Evolutionary conservation across 2,888 invertebrate genomes (phyloP).

Genomic region (Megamerina dolium): DNA sequence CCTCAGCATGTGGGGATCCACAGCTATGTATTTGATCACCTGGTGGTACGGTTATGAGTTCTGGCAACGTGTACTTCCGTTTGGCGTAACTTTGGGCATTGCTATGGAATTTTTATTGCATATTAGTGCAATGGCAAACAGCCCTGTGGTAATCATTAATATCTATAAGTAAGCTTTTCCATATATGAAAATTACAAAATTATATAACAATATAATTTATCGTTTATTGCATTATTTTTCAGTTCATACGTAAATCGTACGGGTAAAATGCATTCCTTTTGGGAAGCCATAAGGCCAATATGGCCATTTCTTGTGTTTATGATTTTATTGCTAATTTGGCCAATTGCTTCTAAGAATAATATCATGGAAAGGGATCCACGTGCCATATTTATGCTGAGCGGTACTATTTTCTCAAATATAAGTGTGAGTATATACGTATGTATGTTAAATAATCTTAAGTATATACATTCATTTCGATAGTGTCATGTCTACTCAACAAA

Average conservation of each 20-base stretch:
- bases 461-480: too few species aligned
- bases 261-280: conserved; percentile 73
- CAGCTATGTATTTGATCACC: conserved; percentile 54
- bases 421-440: conserved; percentile 86
- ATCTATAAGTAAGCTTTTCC: conserved; percentile 68
- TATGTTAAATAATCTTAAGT: too few species aligned
- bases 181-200: background rate
- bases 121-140: conserved; percentile 76
- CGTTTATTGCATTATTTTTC: conserved; percentile 25
- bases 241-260: conserved; percentile 81
- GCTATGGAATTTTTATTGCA: conserved; percentile 82
- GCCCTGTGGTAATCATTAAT: conserved; percentile 87
- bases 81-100: conserved; percentile 68
- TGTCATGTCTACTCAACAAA: too few species aligned
- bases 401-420: conserved; percentile 96
- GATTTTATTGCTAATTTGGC: conserved; percentile 73
- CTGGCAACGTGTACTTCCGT: conserved; percentile 76
- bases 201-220: background rate
- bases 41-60: conserved; percentile 67
- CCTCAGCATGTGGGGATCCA: conserved; percentile 81
- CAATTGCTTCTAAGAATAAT: conserved; percentile 69
- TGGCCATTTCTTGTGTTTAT: conserved; percentile 73
- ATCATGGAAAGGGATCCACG: conserved; percentile 80
- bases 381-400: conserved; percentile 79
- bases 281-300: conserved; percentile 84